Base-by-base conservation (phyloP, 2,113 vertebrate species). In the Raja brachyura region DNA sequence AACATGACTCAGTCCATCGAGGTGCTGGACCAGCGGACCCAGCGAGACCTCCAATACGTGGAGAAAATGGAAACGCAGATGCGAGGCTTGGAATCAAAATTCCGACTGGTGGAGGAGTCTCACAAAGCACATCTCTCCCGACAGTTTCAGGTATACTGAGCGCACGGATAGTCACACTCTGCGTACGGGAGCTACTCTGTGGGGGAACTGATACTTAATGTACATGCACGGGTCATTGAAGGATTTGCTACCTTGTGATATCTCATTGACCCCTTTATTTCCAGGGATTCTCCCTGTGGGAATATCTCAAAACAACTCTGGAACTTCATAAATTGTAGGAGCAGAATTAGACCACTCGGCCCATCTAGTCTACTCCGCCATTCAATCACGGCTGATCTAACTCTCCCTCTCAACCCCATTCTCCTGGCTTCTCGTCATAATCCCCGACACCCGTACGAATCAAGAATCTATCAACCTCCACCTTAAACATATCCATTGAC, bases 1-100 rank as follows among this genome's bases (percentile, higher is more conserved):
- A 99, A 99, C 96, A 99, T 99, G 98, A 99, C 98, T 93, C 98
- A 99, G 94, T 99, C 98, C 93, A 99, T 99, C 96, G 98, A 99
- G 95, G 98, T 99, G 92, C 96, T 99, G 97, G 98, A 99, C 96
- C 97, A 98, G 97, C 95, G 99, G 94, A 99, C 98, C 70, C 99
- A 99, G 95, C 97, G 98, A 93, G 99, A 99, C 95, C 95, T 99
- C 95, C 98, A 99, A 96, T 99, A 99, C 0, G 99, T 99, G 93
- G 98, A 99, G 96, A 98, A 98, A 96, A 99, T 99, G 98, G 99
- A 99, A 95, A 98, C 97, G 94, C 99, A 99, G 94, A 98, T 99
- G 95, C 97, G 97, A 73, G 99, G 98, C n/a, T 96, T 99, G 96
- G 98, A 99, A 96, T 97, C 98, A 66, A 99, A 98, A 96, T 99